Percentiles rank a stretch among this genome's conserved stretches.
These are phyloP conservation scores for Spinus olivaceus DNA, from an alignment of 2,797 vertebrate genomes.

Conservation along the genomic window DNA sequence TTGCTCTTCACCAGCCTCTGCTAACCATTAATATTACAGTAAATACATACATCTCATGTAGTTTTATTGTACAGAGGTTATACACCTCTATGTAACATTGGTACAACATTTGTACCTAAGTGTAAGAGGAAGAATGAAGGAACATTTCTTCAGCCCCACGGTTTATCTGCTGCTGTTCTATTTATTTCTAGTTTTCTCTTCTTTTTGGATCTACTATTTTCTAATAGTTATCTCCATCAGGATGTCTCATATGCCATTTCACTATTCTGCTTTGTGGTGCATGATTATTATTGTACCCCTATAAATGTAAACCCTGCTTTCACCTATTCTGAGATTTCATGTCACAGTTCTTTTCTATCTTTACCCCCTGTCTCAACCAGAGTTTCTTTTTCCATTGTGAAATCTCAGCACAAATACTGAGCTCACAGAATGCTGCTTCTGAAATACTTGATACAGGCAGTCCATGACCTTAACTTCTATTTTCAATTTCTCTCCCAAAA, in stretches of 20 bases:
- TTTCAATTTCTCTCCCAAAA: not conserved
- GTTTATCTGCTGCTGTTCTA: not conserved
- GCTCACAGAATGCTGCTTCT: not conserved
- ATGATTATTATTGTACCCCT: not conserved
- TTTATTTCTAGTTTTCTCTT: not conserved
- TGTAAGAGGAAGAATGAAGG: not conserved
- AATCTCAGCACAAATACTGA: not conserved
- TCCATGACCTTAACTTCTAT: not conserved
- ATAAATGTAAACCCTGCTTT: not conserved
- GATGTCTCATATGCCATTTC: not conserved
- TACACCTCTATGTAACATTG: not conserved
- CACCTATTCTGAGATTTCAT: not conserved
- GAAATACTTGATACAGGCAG: not conserved
- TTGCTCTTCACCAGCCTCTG: not conserved
- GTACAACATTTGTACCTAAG: not conserved
- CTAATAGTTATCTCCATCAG: not conserved
- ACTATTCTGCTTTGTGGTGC: not conserved
- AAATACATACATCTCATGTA: not conserved
- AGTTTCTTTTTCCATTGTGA: not conserved
- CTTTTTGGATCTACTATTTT: not conserved
- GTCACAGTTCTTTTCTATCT: not conserved
- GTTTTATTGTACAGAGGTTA: not conserved
- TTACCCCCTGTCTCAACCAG: not conserved
- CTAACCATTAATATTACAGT: not conserved
- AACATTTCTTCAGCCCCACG: fast-evolving